phyloP scores from a whole-genome alignment of 1,140 invertebrate genomes.

The Rhyacophila brunnea region DNA sequence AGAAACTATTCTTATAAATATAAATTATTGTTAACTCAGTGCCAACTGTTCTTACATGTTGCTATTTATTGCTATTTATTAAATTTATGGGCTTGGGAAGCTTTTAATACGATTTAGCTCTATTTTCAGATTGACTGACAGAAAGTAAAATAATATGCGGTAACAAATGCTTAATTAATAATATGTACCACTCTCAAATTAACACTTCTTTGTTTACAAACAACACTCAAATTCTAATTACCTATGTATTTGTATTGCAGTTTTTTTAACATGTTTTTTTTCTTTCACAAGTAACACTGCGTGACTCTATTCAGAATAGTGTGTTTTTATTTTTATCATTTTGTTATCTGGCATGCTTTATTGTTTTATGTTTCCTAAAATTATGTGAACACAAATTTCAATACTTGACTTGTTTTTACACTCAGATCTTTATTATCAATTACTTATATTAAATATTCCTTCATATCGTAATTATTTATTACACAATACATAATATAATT shows the following conservation, averaged over 20 bases:
- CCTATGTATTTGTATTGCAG: neutral
- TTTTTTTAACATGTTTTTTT: no score
- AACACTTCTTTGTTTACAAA: conserved; percentile 8
- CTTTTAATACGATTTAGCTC: neutral
- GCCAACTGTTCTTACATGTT: neutral
- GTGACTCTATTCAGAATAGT: no score
- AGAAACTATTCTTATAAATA: no score
- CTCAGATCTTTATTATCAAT: no score
- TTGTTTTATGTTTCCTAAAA: conserved; percentile 7
- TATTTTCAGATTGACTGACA: conserved; percentile 12
- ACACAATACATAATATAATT: no score
- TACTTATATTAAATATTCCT: neutral
- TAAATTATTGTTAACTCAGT: no score
- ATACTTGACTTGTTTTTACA: neutral
- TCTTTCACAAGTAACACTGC: no score
- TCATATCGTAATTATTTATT: no score
- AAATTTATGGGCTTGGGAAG: conserved; percentile 22
- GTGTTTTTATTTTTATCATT: neutral
- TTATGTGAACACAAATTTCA: neutral
- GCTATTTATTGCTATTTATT: conserved; percentile 11
- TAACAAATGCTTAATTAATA: conserved; percentile 1
- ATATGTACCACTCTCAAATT: conserved; percentile 4
- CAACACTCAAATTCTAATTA: neutral
- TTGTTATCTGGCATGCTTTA: neutral
- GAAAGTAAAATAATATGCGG: neutral